phyloP scores from a whole-genome alignment of 2,888 invertebrate genomes.

The Thysanoteuthis rhombus region DNA sequence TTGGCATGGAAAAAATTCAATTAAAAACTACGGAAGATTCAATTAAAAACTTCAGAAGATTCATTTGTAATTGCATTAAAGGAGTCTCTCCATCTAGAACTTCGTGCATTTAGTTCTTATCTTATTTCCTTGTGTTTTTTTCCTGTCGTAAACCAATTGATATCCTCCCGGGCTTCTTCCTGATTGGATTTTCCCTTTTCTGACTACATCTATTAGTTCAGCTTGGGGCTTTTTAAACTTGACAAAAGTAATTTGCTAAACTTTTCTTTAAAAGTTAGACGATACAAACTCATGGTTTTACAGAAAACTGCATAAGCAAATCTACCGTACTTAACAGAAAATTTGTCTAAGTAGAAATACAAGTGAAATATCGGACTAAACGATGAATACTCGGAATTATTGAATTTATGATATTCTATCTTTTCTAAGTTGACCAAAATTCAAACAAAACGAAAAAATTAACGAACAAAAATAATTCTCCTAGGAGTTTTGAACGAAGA shows the following conservation, averaged over 20 bases:
- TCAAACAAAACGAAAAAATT: too few species aligned
- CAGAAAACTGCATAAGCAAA: neutral
- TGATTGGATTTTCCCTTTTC: neutral
- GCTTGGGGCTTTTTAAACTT: neutral
- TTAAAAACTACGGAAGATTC: neutral
- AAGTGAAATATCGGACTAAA: neutral
- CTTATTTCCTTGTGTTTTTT: neutral
- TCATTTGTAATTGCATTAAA: neutral
- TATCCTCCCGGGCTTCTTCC: neutral
- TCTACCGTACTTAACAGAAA: neutral
- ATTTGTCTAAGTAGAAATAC: neutral
- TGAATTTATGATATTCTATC: too few species aligned
- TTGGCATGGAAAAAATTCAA: neutral
- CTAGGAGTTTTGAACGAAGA: too few species aligned
- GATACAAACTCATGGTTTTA: neutral
- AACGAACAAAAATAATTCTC: too few species aligned
- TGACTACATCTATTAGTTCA: conserved; percentile 12
- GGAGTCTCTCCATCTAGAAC: neutral
- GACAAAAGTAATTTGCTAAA: neutral
- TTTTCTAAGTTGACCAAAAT: too few species aligned
- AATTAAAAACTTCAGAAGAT: neutral
- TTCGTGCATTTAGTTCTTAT: neutral
- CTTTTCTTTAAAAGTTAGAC: neutral
- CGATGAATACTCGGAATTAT: too few species aligned
- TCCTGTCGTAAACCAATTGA: neutral